These are phyloP conservation scores for Mamestra configurata DNA, from an alignment of 1,140 invertebrate genomes.

Conservation along the genomic window DNA sequence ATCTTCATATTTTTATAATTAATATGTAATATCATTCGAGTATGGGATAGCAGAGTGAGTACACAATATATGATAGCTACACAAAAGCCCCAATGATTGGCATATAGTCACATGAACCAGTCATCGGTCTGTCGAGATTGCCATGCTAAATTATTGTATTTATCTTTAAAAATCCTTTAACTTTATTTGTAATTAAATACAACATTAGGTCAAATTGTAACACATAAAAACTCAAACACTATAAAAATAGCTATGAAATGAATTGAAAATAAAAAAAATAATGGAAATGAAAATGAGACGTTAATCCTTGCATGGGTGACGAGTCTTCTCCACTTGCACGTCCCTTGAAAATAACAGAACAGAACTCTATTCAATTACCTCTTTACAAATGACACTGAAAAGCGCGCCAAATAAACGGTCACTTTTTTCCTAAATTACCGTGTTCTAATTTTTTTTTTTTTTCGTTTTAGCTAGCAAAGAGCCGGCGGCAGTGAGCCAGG, in stretches of 20 bases:
- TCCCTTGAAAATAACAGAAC: neutral
- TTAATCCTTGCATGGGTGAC: no score
- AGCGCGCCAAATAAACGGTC: neutral
- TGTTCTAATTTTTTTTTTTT: neutral
- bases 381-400: neutral
- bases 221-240: no score
- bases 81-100: no score
- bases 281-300: no score
- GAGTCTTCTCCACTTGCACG: no score
- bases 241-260: no score
- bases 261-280: no score
- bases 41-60: neutral
- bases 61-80: neutral
- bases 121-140: no score
- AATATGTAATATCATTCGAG: no score
- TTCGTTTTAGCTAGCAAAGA: constrained; percentile 71
- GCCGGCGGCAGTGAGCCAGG: constrained; percentile 64
- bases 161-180: no score
- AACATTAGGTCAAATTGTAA: neutral
- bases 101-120: no score
- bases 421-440: neutral
- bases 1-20: neutral
- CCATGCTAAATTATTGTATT: no score
- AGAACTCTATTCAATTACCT: neutral
- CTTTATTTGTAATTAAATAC: neutral